phyloP scores from a whole-genome alignment of 2,888 invertebrate species.

The Drosophila quasianomalipes region DNA sequence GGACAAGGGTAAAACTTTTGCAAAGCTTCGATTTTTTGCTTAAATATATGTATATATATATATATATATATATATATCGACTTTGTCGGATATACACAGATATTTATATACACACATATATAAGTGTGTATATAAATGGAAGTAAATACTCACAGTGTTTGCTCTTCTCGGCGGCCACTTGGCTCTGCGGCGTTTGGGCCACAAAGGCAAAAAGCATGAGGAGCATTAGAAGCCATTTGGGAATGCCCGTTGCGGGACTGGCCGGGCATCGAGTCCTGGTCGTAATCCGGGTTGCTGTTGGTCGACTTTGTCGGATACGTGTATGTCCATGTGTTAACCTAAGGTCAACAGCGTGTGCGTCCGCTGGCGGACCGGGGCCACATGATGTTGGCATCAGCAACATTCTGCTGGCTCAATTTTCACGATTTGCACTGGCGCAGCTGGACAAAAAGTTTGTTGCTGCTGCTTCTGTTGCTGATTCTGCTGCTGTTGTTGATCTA shows the following conservation, averaged over 20 bases:
- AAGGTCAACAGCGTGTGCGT: constrained; percentile 39
- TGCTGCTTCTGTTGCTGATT: constrained; percentile 28
- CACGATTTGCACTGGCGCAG: constrained; percentile 31
- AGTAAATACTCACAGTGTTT: constrained; percentile 84
- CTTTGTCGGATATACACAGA: neutral
- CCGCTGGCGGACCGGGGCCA: constrained; percentile 84
- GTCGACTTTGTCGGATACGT: constrained; percentile 37
- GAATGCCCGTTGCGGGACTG: constrained; percentile 53
- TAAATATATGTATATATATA: constrained; percentile 13
- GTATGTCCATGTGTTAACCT: constrained; percentile 38
- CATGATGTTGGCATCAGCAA: constrained; percentile 85
- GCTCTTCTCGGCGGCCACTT: constrained; percentile 85
- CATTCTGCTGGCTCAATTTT: constrained; percentile 66
- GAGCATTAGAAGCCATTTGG: constrained; percentile 84
- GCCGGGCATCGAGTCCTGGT: neutral
- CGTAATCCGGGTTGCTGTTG: constrained; percentile 7
- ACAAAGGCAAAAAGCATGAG: constrained; percentile 82
- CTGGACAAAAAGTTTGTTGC: constrained; percentile 43
- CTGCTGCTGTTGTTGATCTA: constrained; percentile 34
- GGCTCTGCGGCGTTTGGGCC: constrained; percentile 77
- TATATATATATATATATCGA: constrained; percentile 9
- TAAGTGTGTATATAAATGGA: constrained; percentile 5
- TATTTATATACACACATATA: neutral
- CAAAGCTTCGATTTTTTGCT: constrained; percentile 47
- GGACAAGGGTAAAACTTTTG: constrained; percentile 56